Percentiles rank a stretch among this genome's conserved stretches.
These are phyloP conservation scores for Drosophila nannoptera DNA, from an alignment of 1,140 invertebrate genomes.

Conservation along the genomic window DNA sequence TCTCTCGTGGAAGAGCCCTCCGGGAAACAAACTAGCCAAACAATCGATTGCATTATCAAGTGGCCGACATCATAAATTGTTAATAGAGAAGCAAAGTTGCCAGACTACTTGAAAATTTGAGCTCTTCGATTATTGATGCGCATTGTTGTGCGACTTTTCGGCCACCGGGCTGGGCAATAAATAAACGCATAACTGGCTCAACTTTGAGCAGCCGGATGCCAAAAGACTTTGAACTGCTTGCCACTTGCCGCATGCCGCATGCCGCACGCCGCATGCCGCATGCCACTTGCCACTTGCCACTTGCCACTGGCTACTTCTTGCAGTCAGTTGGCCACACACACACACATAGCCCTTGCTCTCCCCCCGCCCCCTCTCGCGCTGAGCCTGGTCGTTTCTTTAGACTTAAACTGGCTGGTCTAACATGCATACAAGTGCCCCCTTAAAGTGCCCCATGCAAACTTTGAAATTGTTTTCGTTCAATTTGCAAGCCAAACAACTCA, in stretches of 20 bases:
- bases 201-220: slow-evolving; percentile 13
- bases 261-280: background rate
- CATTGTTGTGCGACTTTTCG: slow-evolving; percentile 1
- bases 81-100: slow-evolving; percentile 7
- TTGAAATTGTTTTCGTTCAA: slow-evolving; percentile 72
- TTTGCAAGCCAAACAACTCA: slow-evolving; percentile 66
- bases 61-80: slow-evolving; percentile 6
- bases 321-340: background rate
- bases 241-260: slow-evolving; percentile 7
- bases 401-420: slow-evolving; percentile 22
- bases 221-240: slow-evolving; percentile 30
- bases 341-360: too few relatives aligned
- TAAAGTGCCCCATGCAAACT: slow-evolving; percentile 53
- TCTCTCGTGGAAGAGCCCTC: too few relatives aligned
- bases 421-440: slow-evolving; percentile 40
- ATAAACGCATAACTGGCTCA: slow-evolving; percentile 34
- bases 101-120: slow-evolving; percentile 1
- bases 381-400: background rate
- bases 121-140: slow-evolving; percentile 14
- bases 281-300: background rate
- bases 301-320: background rate
- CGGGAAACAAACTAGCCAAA: background rate
- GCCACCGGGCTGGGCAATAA: background rate
- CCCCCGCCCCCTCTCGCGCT: background rate
- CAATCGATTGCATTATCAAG: background rate